These are phyloP conservation scores for Parthenolecanium corni DNA, from an alignment of 2,888 invertebrate genomes.

Conservation along the genomic window DNA sequence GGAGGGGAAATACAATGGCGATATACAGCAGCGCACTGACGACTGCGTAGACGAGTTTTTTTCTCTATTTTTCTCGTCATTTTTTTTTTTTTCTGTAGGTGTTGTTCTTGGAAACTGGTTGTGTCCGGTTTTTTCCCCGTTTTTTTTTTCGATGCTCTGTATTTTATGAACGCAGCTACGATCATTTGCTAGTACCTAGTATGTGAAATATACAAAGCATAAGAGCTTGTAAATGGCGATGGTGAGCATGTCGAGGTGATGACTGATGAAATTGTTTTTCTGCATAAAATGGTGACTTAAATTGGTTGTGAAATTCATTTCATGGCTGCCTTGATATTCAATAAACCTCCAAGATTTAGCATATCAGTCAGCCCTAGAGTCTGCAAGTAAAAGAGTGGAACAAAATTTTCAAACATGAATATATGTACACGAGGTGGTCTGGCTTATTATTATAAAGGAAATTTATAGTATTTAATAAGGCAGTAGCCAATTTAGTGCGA, in stretches of 20 bases:
- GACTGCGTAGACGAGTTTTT: not conserved
- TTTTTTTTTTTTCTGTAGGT: constrained; percentile 4
- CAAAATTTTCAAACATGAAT: too few relatives aligned
- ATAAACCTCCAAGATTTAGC: too few relatives aligned
- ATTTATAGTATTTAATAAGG: too few relatives aligned
- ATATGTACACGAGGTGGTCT: too few relatives aligned
- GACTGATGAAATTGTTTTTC: not conserved
- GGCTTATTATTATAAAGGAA: too few relatives aligned
- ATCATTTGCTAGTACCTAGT: not conserved
- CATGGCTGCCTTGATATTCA: too few relatives aligned
- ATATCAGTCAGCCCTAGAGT: too few relatives aligned
- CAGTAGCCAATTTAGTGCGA: too few relatives aligned
- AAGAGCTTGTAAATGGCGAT: not conserved
- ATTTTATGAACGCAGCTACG: not conserved
- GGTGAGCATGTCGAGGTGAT: not conserved
- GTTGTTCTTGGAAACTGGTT: constrained; percentile 23
- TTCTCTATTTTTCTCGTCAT: too few relatives aligned
- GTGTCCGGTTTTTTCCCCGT: constrained; percentile 15
- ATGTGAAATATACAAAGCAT: not conserved
- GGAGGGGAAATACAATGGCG: constrained; percentile 12
- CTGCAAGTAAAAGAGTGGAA: too few relatives aligned
- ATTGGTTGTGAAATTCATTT: not conserved
- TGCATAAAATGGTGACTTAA: not conserved
- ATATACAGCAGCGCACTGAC: not conserved
- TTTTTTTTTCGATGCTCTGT: not conserved